These are phyloP conservation scores for Chalcis sispes DNA, from an alignment of 2,888 invertebrate genomes.

Conservation along the genomic window DNA sequence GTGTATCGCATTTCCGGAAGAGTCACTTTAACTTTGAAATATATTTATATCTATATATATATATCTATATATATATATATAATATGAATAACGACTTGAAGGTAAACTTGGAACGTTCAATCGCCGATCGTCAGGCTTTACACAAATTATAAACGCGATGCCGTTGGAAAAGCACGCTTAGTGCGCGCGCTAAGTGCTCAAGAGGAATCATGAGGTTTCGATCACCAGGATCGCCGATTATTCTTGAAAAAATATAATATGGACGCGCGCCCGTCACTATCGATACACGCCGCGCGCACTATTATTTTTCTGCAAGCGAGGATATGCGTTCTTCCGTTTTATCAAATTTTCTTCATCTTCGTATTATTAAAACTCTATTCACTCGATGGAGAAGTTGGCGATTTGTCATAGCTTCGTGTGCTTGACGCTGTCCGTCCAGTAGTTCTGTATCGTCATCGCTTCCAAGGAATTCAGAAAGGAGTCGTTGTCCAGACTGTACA, in stretches of 20 bases:
- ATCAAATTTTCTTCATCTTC: conserved; percentile 6
- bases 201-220: conserved; percentile 17
- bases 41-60: neutral
- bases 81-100: conserved; percentile 4
- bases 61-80: no score
- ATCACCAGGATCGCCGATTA: conserved; percentile 52
- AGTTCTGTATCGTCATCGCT: conserved; percentile 95
- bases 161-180: no score
- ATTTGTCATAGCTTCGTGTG: conserved; percentile 87
- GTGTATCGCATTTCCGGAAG: neutral
- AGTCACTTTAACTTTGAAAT: neutral
- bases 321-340: conserved; percentile 31
- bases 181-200: no score
- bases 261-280: neutral
- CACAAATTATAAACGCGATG: no score
- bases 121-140: no score
- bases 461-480: conserved; percentile 94
- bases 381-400: conserved; percentile 11
- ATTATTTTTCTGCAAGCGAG: conserved; percentile 16
- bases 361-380: neutral
- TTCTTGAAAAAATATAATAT: conserved; percentile 52
- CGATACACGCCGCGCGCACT: neutral
- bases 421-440: conserved; percentile 94
- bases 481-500: conserved; percentile 96
- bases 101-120: conserved; percentile 23